Percentiles rank a stretch among this genome's conserved stretches.
These are phyloP conservation scores for Eospalax fontanierii DNA, from an alignment of 2,797 vertebrate genomes.

Conservation along the genomic window DNA sequence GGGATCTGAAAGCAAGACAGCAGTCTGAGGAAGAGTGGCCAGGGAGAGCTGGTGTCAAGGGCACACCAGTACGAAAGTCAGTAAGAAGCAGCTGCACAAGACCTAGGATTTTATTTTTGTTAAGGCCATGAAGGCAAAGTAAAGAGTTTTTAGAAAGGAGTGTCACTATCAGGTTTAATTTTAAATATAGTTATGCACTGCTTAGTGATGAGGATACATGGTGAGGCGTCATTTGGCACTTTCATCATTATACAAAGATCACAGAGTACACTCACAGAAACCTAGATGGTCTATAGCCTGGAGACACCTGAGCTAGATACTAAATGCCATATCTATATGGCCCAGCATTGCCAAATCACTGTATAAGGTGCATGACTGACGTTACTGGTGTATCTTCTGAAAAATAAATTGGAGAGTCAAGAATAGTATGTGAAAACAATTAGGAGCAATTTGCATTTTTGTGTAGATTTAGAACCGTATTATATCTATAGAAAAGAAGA, in stretches of 20 bases:
- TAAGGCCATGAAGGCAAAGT: neutral
- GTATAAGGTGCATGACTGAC: neutral
- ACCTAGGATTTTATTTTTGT: neutral
- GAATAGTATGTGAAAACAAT: neutral
- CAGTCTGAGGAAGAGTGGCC: neutral
- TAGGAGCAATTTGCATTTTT: neutral
- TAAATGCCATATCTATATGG: neutral
- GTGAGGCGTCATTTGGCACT: neutral
- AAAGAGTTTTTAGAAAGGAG: constrained; percentile 2
- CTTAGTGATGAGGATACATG: neutral
- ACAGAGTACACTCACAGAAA: neutral
- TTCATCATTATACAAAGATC: neutral
- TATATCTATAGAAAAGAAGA: neutral
- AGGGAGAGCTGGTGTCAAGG: neutral
- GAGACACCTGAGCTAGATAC: neutral
- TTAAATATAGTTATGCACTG: neutral
- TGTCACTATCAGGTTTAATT: neutral
- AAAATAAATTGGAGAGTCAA: constrained; percentile 10
- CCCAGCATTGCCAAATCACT: neutral
- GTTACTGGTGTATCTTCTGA: neutral
- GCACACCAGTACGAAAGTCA: neutral
- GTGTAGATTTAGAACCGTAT: neutral
- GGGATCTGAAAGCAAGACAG: neutral
- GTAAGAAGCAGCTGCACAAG: neutral
- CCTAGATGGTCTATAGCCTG: neutral